These are phyloP conservation scores for Chaunax sp. DNA, from an alignment of 2,797 vertebrate genomes.

Conservation along the genomic window DNA sequence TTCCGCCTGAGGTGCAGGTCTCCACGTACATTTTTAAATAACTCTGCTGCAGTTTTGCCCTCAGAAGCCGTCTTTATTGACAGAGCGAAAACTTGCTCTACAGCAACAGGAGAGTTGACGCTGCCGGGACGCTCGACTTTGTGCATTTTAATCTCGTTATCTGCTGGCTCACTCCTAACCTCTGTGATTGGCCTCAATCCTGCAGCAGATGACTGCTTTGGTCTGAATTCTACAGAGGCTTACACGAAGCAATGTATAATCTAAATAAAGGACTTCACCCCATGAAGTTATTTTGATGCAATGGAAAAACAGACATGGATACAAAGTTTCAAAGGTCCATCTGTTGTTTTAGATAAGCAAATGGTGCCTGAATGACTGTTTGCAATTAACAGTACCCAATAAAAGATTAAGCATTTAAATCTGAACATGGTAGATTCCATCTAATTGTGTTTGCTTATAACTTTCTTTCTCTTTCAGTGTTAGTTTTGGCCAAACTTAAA, in stretches of 20 bases:
- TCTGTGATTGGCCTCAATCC: constrained; percentile 75
- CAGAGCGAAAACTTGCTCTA: constrained; percentile 1
- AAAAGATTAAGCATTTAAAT: background rate
- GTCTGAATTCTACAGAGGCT: constrained; percentile 61
- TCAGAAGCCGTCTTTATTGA: constrained; percentile 16
- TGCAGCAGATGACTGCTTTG: constrained; percentile 39
- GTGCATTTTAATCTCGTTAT: constrained; percentile 71
- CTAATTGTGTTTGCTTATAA: background rate
- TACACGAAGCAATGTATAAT: constrained; percentile 32
- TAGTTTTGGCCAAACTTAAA: constrained; percentile 13
- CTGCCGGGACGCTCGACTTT: constrained; percentile 28
- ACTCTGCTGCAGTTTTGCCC: background rate
- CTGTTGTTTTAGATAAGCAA: constrained; percentile 6
- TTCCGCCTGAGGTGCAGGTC: background rate
- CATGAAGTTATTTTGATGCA: background rate
- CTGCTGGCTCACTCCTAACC: constrained; percentile 49
- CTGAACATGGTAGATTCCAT: background rate
- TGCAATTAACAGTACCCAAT: background rate
- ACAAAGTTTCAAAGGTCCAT: background rate
- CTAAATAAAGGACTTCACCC: background rate
- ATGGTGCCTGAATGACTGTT: background rate
- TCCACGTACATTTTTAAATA: background rate
- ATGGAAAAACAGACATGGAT: background rate
- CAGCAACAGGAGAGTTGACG: constrained; percentile 26
- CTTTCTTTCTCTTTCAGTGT: background rate